Evolutionary conservation across 2,888 invertebrate genomes (phyloP).

Genomic region (Archips crataeganus): DNA sequence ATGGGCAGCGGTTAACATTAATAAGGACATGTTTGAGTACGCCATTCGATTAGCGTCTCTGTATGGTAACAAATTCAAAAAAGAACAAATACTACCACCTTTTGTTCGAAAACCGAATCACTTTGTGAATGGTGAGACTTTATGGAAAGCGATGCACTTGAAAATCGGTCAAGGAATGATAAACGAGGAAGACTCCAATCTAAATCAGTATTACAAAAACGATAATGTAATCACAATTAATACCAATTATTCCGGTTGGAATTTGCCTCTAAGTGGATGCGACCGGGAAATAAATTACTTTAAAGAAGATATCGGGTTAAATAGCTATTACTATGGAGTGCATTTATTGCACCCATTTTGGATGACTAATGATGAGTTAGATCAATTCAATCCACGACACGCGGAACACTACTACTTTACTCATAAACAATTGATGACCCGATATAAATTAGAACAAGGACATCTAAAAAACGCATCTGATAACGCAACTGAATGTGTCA

Average conservation of each 20-base stretch:
- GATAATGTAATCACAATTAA: slow-evolving; percentile 64
- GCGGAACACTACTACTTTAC: slow-evolving; percentile 73
- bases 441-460: slow-evolving; percentile 70
- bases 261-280: slow-evolving; percentile 72
- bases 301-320: slow-evolving; percentile 87
- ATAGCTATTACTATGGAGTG: slow-evolving; percentile 85
- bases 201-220: slow-evolving; percentile 59
- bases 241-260: slow-evolving; percentile 82
- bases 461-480: slow-evolving; percentile 53
- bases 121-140: slow-evolving; percentile 72
- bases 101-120: slow-evolving; percentile 79
- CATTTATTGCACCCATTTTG: slow-evolving; percentile 86
- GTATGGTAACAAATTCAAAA: slow-evolving; percentile 62
- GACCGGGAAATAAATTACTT: slow-evolving; percentile 87
- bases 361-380: slow-evolving; percentile 81
- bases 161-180: slow-evolving; percentile 57
- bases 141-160: slow-evolving; percentile 69
- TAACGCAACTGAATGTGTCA: slow-evolving; percentile 42
- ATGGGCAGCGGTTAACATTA: slow-evolving; percentile 75
- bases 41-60: slow-evolving; percentile 72
- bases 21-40: slow-evolving; percentile 81
- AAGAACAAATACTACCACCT: slow-evolving; percentile 64
- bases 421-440: slow-evolving; percentile 71
- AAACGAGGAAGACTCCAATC: slow-evolving; percentile 53
- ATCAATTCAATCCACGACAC: slow-evolving; percentile 65